Evolutionary conservation across 2,797 vertebrate genomes (phyloP), one percentile per base, ranked within the genome.

Genomic region (Tachyglossus aculeatus): DNA sequence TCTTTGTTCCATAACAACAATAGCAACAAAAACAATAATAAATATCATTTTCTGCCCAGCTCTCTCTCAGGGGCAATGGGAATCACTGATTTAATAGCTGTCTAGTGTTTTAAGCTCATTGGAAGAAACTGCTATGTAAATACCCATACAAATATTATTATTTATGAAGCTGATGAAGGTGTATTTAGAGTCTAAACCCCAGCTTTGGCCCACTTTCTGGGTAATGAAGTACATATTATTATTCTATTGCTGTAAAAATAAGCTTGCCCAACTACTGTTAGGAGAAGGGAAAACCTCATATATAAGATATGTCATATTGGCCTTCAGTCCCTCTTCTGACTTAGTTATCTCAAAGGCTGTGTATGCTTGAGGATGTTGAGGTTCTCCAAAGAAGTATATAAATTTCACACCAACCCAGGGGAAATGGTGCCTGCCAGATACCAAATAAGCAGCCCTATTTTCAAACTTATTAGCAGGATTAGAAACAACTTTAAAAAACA

Each of bases 381-480:
- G 31, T 19, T 48, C 45, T 27, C 12, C 45, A 48, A 31, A 48
- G 45, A 48, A 29, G 48, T 48, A 48, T 27, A n/a, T n/a, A n/a
- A 48, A 27, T 48, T 19, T 19, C 25, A 29, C 31, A 48, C 13
- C 25, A 9, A 31, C 25, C 18, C 31, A 27, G 29, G 9, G 18
- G 31, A 31, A n/a, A n/a, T n/a, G n/a, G n/a, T n/a, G n/a, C n/a
- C n/a, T n/a, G n/a, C n/a, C n/a, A n/a, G n/a, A n/a, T n/a, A n/a
- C n/a, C n/a, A n/a, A n/a, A 78, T 79, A 58, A 18, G 13, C 38
- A 61, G 40, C 59, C 74, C 58, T 50, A 80, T 77, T 77, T 77
- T 56, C 67, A 24, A 64, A 71, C 25, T 29, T 54, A 82, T 58
- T 55, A 18, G 69, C 64, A 73, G 11, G 11, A 61, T 44, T 38